A percentile compares a stretch with the other conserved stretches of the same genome.
Evolutionary conservation across 2,888 invertebrate species (phyloP).

Genomic region (Heliconius ethilla): DNA sequence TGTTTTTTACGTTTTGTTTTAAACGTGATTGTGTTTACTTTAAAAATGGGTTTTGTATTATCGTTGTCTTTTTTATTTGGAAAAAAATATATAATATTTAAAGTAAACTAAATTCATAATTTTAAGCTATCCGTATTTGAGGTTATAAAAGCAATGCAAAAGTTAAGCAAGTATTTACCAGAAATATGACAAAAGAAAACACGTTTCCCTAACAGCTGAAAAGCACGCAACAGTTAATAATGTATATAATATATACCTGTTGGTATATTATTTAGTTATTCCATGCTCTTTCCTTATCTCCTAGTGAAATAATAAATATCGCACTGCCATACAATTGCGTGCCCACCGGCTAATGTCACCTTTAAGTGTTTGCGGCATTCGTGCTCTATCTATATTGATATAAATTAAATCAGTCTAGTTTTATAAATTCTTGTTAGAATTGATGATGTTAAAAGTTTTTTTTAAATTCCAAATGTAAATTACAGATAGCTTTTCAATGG

Average conservation of each 20-base stretch:
- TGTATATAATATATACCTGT: not conserved
- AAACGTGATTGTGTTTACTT: not conserved
- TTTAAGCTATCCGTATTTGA: not conserved
- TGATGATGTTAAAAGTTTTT: not conserved
- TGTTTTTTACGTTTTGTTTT: not conserved
- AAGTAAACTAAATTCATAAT: not conserved
- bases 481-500: not conserved
- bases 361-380: constrained; percentile 14
- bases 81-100: not conserved
- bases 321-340: constrained; percentile 20
- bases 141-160: not conserved
- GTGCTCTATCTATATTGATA: constrained; percentile 13
- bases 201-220: constrained; percentile 13
- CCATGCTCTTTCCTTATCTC: constrained; percentile 20
- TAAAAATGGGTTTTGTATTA: too few species aligned
- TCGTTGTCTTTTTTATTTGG: too few species aligned
- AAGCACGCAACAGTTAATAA: constrained; percentile 17
- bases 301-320: constrained; percentile 25
- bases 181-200: constrained; percentile 21
- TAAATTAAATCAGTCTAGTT: constrained; percentile 10
- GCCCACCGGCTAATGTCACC: constrained; percentile 9
- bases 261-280: not conserved
- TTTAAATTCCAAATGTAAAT: not conserved
- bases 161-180: not conserved
- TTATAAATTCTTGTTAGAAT: not conserved